These are phyloP conservation scores for Papilio helenus DNA, from an alignment of 1,140 invertebrate species.

Conservation along the genomic window DNA sequence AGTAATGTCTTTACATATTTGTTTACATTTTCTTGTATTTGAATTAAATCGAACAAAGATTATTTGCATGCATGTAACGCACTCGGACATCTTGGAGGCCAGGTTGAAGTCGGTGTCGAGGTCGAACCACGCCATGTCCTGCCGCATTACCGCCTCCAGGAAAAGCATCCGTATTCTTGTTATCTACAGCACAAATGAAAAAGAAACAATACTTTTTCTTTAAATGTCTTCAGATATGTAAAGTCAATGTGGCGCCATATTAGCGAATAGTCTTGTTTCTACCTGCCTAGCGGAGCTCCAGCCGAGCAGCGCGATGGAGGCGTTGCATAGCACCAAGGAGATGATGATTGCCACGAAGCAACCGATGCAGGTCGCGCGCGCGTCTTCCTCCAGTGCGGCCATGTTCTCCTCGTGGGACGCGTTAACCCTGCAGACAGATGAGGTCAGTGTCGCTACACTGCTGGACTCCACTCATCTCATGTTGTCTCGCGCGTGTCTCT, in stretches of 20 bases:
- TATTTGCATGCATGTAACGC: slow-evolving; percentile 65
- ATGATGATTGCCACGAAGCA: slow-evolving; percentile 83
- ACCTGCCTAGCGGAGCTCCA: slow-evolving; percentile 85
- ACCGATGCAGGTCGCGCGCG: slow-evolving; percentile 84
- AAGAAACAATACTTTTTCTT: neutral
- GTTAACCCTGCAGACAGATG: slow-evolving; percentile 68
- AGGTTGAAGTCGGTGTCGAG: slow-evolving; percentile 93
- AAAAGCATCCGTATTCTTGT: slow-evolving; percentile 88
- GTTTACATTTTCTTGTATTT: neutral
- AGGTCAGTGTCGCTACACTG: too few species aligned
- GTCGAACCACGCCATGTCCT: slow-evolving; percentile 97
- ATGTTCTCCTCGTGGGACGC: slow-evolving; percentile 83
- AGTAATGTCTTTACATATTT: too few species aligned
- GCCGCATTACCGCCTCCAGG: slow-evolving; percentile 89
- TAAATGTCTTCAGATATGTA: too few species aligned
- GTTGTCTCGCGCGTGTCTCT: too few species aligned
- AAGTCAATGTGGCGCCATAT: too few species aligned
- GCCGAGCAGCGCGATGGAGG: slow-evolving; percentile 85
- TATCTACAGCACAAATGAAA: slow-evolving; percentile 80
- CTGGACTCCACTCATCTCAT: too few species aligned
- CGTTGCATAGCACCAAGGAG: slow-evolving; percentile 85
- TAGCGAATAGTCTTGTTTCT: too few species aligned
- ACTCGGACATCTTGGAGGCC: slow-evolving; percentile 95
- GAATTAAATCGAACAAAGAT: neutral
- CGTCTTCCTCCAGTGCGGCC: slow-evolving; percentile 85